phyloP scores from a whole-genome alignment of 1,140 invertebrate genomes.

The Drosophila sp. region DNA sequence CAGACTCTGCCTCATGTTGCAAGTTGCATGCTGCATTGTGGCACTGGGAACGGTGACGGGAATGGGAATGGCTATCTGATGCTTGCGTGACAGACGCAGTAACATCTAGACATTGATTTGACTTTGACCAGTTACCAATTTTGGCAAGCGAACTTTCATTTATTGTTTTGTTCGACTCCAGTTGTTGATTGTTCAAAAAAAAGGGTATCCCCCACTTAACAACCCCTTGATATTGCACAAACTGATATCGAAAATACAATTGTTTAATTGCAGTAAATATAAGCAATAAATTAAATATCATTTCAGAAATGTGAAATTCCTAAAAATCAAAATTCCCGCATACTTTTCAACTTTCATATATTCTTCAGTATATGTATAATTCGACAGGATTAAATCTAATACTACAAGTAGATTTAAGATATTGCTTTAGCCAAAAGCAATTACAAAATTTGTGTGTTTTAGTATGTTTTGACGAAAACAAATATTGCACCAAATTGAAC shows the following conservation, averaged over 20 bases:
- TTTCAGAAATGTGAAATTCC: too few relatives aligned
- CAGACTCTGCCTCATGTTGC: conserved; percentile 34
- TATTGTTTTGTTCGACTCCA: conserved; percentile 51
- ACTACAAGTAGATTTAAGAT: too few relatives aligned
- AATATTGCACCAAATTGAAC: too few relatives aligned
- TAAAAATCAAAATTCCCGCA: too few relatives aligned
- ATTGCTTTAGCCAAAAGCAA: too few relatives aligned
- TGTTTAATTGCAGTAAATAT: too few relatives aligned
- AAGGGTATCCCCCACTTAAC: conserved; percentile 32
- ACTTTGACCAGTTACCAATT: conserved; percentile 79
- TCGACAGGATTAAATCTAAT: too few relatives aligned
- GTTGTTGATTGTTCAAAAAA: conserved; percentile 23
- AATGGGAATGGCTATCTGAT: conserved; percentile 51
- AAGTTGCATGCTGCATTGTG: conserved; percentile 52
- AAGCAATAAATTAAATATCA: not conserved
- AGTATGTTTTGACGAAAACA: too few relatives aligned
- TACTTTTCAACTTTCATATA: too few relatives aligned
- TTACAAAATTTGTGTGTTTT: too few relatives aligned
- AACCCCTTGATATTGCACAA: not conserved
- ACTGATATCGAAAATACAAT: too few relatives aligned
- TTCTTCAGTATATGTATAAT: too few relatives aligned
- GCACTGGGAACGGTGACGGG: conserved; percentile 40
- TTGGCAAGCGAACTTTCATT: conserved; percentile 78
- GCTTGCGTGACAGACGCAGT: conserved; percentile 70
- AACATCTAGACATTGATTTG: conserved; percentile 62